phyloP scores from a whole-genome alignment of 2,888 invertebrate species.

The Polyploca ridens region DNA sequence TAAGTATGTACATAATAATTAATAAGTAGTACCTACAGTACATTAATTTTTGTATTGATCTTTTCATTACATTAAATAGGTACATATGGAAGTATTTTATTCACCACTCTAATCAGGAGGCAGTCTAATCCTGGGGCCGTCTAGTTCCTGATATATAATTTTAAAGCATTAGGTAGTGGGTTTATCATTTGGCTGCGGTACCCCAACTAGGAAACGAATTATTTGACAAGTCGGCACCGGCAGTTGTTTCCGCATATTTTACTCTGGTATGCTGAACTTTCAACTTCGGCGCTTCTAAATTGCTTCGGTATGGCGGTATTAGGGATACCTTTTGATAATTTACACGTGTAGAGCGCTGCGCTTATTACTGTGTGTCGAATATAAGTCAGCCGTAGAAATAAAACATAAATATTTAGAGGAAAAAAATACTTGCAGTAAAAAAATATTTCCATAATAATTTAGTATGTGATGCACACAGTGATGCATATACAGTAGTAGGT shows the following conservation, averaged over 20 bases:
- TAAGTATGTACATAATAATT: too few relatives aligned
- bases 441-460: too few relatives aligned
- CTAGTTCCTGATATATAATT: background rate
- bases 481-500: too few relatives aligned
- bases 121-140: too few relatives aligned
- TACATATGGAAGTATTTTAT: too few relatives aligned
- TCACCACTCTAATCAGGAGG: too few relatives aligned
- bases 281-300: conserved; percentile 52
- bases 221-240: conserved; percentile 40
- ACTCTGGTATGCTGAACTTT: conserved; percentile 59
- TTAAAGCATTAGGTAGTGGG: background rate
- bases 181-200: conserved; percentile 13
- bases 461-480: too few relatives aligned
- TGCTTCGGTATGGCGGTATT: conserved; percentile 60
- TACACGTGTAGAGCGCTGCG: conserved; percentile 56
- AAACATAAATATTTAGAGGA: too few relatives aligned
- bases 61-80: too few relatives aligned
- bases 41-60: too few relatives aligned
- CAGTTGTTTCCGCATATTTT: conserved; percentile 70
- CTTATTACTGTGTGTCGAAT: conserved; percentile 23
- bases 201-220: conserved; percentile 27
- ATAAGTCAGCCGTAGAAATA: background rate
- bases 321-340: conserved; percentile 45
- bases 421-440: too few relatives aligned
- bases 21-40: too few relatives aligned